A percentile compares a stretch with the other conserved stretches of the same genome.
phyloP scores from a whole-genome alignment of 1,140 invertebrate genomes.

The Lasioglossum albipes region DNA sequence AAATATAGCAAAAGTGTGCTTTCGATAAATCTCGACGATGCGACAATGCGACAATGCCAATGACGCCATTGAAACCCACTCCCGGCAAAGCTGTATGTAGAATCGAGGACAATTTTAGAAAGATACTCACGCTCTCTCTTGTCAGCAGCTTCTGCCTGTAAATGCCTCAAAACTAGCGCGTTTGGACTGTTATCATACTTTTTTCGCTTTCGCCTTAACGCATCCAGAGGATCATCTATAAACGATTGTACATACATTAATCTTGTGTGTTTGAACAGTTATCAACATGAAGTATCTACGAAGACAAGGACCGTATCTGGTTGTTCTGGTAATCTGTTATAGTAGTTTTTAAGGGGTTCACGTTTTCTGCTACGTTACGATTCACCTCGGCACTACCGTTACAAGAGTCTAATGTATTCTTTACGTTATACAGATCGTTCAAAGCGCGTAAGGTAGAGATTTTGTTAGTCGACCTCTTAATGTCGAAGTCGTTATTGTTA shows the following conservation, averaged over 20 bases:
- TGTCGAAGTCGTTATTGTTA: constrained; percentile 68
- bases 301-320: constrained; percentile 45
- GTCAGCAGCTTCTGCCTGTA: constrained; percentile 80
- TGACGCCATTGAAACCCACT: constrained; percentile 42
- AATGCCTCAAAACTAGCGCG: constrained; percentile 79
- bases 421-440: constrained; percentile 69
- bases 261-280: constrained; percentile 20
- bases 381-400: constrained; percentile 44
- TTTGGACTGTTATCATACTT: constrained; percentile 82
- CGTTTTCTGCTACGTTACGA: constrained; percentile 26
- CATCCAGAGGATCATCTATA: constrained; percentile 68
- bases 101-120: constrained; percentile 52
- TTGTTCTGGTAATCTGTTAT: constrained; percentile 60
- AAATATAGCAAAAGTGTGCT: constrained; percentile 27
- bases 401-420: constrained; percentile 48
- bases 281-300: constrained; percentile 15
- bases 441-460: constrained; percentile 72
- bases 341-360: constrained; percentile 29
- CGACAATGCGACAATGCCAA: constrained; percentile 6
- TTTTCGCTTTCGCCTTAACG: constrained; percentile 73
- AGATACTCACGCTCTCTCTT: constrained; percentile 83
- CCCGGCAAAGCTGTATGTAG: constrained; percentile 58
- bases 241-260: constrained; percentile 60
- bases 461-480: constrained; percentile 62
- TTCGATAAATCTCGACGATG: constrained; percentile 1